Conservation (phyloP, 2,888 invertebrate species). For the Sinelater perroti region DNA sequence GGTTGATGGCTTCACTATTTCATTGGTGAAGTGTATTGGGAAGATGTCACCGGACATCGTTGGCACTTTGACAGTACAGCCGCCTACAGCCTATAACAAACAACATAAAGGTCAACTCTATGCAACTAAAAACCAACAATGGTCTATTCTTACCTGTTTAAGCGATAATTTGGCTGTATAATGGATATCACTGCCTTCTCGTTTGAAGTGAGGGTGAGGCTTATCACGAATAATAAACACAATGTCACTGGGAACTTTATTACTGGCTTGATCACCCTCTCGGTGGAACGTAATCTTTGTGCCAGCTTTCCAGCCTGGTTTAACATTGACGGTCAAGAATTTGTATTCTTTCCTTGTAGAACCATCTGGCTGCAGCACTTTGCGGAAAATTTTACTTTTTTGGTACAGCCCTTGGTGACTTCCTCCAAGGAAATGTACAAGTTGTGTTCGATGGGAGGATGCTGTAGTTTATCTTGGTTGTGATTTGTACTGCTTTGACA, state of each 20-base stretch:
- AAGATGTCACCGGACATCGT: conserved; percentile 84
- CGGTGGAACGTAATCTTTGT: conserved; percentile 97
- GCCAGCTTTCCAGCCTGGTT: conserved; percentile 98
- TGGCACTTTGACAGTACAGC: conserved; percentile 87
- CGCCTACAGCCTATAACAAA: conserved; percentile 86
- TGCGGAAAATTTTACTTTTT: conserved; percentile 98
- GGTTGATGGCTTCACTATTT: conserved; percentile 89
- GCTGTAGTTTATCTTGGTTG: conserved; percentile 81
- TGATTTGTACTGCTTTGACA: conserved; percentile 78
- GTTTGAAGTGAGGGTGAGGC: conserved; percentile 88
- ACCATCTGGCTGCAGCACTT: conserved; percentile 86
- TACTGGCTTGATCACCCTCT: conserved; percentile 93
- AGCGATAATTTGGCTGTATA: conserved; percentile 87
- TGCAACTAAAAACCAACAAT: background rate
- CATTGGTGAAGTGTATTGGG: conserved; percentile 78
- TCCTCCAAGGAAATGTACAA: conserved; percentile 93
- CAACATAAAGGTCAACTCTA: background rate
- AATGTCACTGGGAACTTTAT: conserved; percentile 95
- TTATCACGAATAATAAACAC: conserved; percentile 97
- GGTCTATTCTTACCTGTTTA: conserved; percentile 77
- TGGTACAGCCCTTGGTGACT: conserved; percentile 90
- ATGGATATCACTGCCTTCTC: conserved; percentile 93
- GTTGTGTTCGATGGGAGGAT: conserved; percentile 92
- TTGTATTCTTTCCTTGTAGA: conserved; percentile 90
- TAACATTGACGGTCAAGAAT: conserved; percentile 92